Evolutionary conservation across 2,797 vertebrate genomes (phyloP).

Genomic region (Sebastes taczanowskii): DNA sequence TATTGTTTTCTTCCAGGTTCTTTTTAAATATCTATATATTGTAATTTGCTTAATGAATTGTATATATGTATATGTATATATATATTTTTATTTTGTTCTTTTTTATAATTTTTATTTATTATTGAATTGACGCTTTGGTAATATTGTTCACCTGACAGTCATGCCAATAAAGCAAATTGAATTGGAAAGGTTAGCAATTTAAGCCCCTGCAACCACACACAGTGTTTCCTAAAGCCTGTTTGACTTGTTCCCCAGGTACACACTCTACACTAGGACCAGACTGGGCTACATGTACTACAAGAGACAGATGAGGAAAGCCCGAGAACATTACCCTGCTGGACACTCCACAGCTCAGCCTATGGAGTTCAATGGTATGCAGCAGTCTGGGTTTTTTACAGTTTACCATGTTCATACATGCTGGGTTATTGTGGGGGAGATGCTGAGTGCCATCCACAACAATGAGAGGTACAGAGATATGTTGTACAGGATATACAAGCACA

Average conservation of each 20-base stretch:
- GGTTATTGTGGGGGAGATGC: too few relatives aligned
- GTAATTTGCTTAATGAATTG: too few relatives aligned
- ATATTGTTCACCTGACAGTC: too few relatives aligned
- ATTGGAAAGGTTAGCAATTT: neutral
- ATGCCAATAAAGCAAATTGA: too few relatives aligned
- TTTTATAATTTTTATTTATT: too few relatives aligned
- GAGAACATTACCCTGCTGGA: constrained; percentile 89
- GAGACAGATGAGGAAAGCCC: constrained; percentile 92
- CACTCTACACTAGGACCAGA: constrained; percentile 91
- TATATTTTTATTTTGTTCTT: too few relatives aligned
- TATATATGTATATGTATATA: too few relatives aligned
- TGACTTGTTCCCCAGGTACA: constrained; percentile 84
- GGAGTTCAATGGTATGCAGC: constrained; percentile 84
- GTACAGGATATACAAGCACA: neutral
- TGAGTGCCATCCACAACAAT: too few relatives aligned
- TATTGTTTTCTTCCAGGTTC: too few relatives aligned
- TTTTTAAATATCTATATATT: too few relatives aligned
- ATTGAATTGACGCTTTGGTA: too few relatives aligned
- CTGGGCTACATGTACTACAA: constrained; percentile 96
- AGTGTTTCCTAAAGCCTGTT: neutral
- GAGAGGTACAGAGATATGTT: neutral
- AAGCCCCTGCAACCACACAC: neutral
- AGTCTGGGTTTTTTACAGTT: neutral
- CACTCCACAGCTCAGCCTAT: constrained; percentile 87
- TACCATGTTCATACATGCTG: too few relatives aligned